Evolutionary conservation across 2,797 vertebrate species (phyloP).

Genomic region (Rhodeus uyekii): DNA sequence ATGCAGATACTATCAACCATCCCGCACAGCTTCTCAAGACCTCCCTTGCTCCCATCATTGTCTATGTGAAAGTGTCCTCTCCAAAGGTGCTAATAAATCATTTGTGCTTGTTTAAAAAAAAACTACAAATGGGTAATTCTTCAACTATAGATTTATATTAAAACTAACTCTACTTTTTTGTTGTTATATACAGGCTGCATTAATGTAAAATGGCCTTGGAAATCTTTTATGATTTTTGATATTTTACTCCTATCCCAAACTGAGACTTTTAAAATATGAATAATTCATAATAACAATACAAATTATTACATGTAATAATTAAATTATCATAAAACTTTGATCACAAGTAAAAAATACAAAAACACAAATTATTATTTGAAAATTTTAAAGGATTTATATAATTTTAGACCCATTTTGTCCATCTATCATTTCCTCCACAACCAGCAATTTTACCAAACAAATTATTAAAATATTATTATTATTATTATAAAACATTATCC

Average conservation of each 20-base stretch:
- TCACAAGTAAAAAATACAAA: not conserved
- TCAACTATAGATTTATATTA: not conserved
- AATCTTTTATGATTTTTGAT: not conserved
- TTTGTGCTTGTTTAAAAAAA: not conserved
- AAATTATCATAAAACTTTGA: not conserved
- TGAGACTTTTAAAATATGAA: not conserved
- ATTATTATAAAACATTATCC: not conserved
- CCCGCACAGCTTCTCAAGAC: constrained; percentile 94
- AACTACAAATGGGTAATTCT: not conserved
- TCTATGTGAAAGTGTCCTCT: constrained; percentile 96
- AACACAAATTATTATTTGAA: not conserved
- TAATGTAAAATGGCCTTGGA: not conserved
- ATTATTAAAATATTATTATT: not conserved
- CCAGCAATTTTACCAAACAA: not conserved
- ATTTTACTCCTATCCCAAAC: not conserved
- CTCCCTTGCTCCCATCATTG: constrained; percentile 92
- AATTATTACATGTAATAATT: not conserved
- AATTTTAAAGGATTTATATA: not conserved
- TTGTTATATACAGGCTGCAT: not conserved
- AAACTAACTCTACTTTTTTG: not conserved
- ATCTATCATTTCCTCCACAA: not conserved
- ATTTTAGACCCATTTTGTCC: not conserved
- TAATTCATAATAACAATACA: not conserved
- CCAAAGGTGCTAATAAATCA: constrained; percentile 82
- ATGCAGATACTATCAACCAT: constrained; percentile 97